phyloP scores from a whole-genome alignment of 2,797 vertebrate species.

The Xenops minutus region DNA sequence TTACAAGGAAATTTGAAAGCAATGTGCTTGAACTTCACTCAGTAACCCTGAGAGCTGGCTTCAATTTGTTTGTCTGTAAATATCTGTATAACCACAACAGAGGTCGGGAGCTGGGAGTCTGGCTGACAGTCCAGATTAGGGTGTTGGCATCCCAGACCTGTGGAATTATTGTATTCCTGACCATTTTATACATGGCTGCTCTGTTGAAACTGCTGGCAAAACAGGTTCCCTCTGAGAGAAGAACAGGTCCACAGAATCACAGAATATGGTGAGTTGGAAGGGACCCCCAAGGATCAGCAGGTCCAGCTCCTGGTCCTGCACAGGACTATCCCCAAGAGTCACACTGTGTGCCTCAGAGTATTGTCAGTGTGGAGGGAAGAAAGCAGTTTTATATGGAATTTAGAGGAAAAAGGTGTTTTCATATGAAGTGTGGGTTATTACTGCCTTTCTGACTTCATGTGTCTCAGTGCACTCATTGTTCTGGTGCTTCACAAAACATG shows the following conservation, averaged over 20 bases:
- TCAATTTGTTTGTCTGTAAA: not conserved
- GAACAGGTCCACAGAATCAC: not conserved
- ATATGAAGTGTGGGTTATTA: rapidly evolving
- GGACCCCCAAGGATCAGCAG: not conserved
- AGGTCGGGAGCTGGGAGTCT: not conserved
- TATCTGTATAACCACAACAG: rapidly evolving
- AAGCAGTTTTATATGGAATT: rapidly evolving
- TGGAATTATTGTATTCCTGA: rapidly evolving
- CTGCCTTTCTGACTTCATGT: not conserved
- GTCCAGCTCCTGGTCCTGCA: not conserved
- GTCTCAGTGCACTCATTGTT: rapidly evolving
- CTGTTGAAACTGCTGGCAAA: not conserved
- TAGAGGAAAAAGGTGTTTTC: rapidly evolving
- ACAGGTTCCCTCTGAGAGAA: not conserved
- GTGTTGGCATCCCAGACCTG: not conserved
- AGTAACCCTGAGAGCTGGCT: not conserved
- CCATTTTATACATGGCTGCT: not conserved
- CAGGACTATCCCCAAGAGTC: not conserved
- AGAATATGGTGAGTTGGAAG: not conserved
- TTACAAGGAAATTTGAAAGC: slow-evolving; percentile 57
- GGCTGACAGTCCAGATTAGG: rapidly evolving
- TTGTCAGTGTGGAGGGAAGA: rapidly evolving
- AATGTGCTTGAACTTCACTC: not conserved
- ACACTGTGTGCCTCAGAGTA: not conserved
- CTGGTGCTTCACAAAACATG: not conserved